phyloP scores from a whole-genome alignment of 2,888 invertebrate species.

The Ethmia dodecea region DNA sequence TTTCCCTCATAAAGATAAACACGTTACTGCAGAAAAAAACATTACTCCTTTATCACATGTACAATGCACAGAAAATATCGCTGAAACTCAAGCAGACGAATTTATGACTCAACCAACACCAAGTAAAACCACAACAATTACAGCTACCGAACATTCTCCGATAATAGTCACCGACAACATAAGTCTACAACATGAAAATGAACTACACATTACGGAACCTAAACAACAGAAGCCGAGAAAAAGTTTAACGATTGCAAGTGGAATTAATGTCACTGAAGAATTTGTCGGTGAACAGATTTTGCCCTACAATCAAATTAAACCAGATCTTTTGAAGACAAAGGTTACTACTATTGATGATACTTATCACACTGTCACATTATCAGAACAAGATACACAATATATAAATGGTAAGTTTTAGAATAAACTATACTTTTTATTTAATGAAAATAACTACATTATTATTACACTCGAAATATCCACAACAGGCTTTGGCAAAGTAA shows the following conservation, averaged over 20 bases:
- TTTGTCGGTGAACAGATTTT: constrained; percentile 48
- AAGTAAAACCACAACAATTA: constrained; percentile 37
- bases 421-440: constrained; percentile 31
- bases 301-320: constrained; percentile 31
- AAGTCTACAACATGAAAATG: constrained; percentile 54
- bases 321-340: constrained; percentile 37
- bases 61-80: constrained; percentile 54
- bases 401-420: not conserved
- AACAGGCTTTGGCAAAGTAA: too few species aligned
- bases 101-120: constrained; percentile 33
- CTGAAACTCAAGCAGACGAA: constrained; percentile 41
- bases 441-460: constrained; percentile 38
- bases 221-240: constrained; percentile 42
- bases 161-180: constrained; percentile 54
- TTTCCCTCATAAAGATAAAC: constrained; percentile 30
- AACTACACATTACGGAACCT: constrained; percentile 38
- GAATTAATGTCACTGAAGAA: constrained; percentile 46
- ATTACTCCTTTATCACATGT: constrained; percentile 50
- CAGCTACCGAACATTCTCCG: constrained; percentile 47
- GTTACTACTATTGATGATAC: constrained; percentile 30
- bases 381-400: constrained; percentile 42
- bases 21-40: constrained; percentile 41
- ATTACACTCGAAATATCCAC: not conserved
- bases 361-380: constrained; percentile 37
- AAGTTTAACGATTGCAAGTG: constrained; percentile 44